phyloP scores from a whole-genome alignment of 2,113 vertebrate genomes.

The Asarcornis scutulata region DNA sequence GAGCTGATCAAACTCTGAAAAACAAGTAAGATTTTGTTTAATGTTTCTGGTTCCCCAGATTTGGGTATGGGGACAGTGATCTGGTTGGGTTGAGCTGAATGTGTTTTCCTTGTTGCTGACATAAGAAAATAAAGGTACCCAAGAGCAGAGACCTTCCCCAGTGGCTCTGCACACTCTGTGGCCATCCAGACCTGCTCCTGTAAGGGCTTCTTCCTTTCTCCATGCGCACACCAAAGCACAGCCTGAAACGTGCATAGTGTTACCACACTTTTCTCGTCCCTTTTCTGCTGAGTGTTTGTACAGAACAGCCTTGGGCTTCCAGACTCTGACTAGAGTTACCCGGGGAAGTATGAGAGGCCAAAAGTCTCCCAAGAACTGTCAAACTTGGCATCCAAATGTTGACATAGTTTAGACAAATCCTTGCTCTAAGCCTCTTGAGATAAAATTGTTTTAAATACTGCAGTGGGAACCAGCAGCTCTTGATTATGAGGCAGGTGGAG shows the following conservation, averaged over 20 bases:
- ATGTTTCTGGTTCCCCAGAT: neutral
- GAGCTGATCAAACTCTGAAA: neutral
- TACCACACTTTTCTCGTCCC: neutral
- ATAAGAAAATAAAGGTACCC: neutral
- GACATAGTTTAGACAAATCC: neutral
- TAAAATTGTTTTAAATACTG: neutral
- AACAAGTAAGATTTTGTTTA: neutral
- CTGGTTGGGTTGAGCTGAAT: neutral
- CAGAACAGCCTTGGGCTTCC: neutral
- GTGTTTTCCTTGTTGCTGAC: neutral
- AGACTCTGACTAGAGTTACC: neutral
- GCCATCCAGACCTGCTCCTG: neutral
- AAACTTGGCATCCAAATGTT: neutral
- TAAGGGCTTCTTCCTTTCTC: neutral
- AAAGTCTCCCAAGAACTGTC: neutral
- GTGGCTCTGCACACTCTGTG: neutral
- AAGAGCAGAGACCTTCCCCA: neutral
- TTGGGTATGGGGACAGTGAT: neutral
- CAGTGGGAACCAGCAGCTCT: neutral
- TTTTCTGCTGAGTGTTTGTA: neutral
- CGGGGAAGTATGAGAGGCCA: neutral
- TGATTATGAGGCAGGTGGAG: neutral
- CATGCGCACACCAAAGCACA: neutral
- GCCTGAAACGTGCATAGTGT: neutral
- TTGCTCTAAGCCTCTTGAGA: neutral